Evolutionary conservation across 2,888 invertebrate genomes (phyloP).

Genomic region (Tribolium freemani): DNA sequence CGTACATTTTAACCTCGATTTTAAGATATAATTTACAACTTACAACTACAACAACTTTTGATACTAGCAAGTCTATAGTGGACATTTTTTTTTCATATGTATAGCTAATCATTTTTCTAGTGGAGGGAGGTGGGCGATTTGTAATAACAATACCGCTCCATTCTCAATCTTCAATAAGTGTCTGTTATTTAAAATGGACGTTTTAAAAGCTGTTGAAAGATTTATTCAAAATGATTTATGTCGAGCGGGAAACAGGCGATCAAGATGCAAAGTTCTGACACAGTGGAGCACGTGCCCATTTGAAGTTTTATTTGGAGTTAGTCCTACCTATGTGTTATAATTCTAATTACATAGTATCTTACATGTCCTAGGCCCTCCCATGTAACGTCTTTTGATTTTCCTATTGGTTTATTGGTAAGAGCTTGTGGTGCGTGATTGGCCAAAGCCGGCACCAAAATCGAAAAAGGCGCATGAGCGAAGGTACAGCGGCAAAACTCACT

Average conservation of each 20-base stretch:
- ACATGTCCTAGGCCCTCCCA: conserved; percentile 66
- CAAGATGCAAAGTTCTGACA: conserved; percentile 18
- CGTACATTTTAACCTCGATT: too few relatives aligned
- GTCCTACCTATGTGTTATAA: conserved; percentile 61
- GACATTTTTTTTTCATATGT: too few relatives aligned
- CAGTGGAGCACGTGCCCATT: conserved; percentile 35
- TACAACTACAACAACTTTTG: too few relatives aligned
- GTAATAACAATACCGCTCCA: too few relatives aligned
- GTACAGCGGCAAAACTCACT: conserved; percentile 59
- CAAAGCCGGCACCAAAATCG: conserved; percentile 56
- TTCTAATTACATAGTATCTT: conserved; percentile 67
- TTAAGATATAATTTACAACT: too few relatives aligned
- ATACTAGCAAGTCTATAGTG: too few relatives aligned
- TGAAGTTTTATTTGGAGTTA: conserved; percentile 28
- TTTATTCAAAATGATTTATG: background rate
- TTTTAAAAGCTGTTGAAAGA: background rate
- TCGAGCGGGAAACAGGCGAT: conserved; percentile 23
- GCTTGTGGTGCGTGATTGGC: conserved; percentile 65
- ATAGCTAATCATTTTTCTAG: too few relatives aligned
- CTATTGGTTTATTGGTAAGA: conserved; percentile 66
- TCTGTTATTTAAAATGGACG: background rate
- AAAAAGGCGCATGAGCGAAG: conserved; percentile 65
- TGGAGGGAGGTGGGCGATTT: too few relatives aligned
- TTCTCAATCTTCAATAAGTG: background rate
- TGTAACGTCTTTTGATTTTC: conserved; percentile 68